Base-by-base conservation (phyloP, 1,140 invertebrate species). In the Penaeus indicus region DNA sequence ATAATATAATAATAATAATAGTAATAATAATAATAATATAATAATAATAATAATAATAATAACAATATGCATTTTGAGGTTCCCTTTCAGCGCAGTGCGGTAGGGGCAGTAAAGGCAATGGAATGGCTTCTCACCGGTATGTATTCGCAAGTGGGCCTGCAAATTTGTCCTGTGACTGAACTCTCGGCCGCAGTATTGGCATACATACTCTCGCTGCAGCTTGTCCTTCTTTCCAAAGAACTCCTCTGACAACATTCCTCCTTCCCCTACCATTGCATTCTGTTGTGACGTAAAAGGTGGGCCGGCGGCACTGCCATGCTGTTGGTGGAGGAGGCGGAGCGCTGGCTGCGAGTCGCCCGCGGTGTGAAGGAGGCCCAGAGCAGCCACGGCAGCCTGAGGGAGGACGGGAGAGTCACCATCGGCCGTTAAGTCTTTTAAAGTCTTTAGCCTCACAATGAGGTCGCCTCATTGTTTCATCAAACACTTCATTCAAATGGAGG, bases 81-180 rank as follows among this genome's bases (percentile, higher is more conserved):
- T 89, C 21, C 88, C 88, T 77, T 89, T 89, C 62, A 89, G 83
- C 10, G 88, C 88, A 18, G 88, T 89, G 72, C 88, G 88, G 83
- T 89, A 89, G 27, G 82, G 88, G 83, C 88, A 89, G 62, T 89
- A 89, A 42, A 89, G 83, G 75, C 88, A 89, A 77, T 85, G 88
- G 88, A 89, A 89, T 22, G 88, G 88, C 78, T 89, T 89, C 88
- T 89, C 88, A 67, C 88, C 88, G 1, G 88, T 89, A 83, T 89
- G 88, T 72, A 89, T 85, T 54, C 88, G 77, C 16, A 89, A 32
- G 54, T 89, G 88, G 13, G 88, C 88, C 64, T 85, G 83, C 72
- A 89, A 63, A 60, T 89, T 89, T 47, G 88, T 89, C 25, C 88
- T 83, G 83, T 89, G 88, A 47, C 88, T 85, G 64, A 89, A 89